Conservation (phyloP, 2,888 invertebrate genomes). For the Portevinia maculata region DNA sequence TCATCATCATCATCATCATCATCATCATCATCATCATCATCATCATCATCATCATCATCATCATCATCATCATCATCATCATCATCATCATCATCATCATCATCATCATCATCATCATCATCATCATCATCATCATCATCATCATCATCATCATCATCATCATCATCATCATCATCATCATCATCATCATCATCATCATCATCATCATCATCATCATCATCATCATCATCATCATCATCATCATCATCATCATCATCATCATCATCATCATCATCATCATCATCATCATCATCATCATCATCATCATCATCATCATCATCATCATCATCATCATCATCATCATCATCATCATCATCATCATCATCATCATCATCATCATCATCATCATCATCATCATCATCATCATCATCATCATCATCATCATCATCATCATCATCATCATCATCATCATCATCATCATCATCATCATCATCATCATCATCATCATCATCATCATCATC, state of each 20-base stretch:
- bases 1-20: constrained; percentile 9
- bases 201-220: constrained; percentile 9
- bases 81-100: constrained; percentile 9
- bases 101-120: constrained; percentile 7
- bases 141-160: constrained; percentile 9
- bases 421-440: constrained; percentile 17
- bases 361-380: constrained; percentile 17
- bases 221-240: constrained; percentile 8
- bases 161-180: constrained; percentile 7
- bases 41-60: constrained; percentile 5
- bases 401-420: constrained; percentile 17
- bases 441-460: constrained; percentile 15
- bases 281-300: constrained; percentile 7
- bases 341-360: constrained; percentile 17
- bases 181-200: constrained; percentile 9
- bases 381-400: constrained; percentile 13
- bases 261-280: constrained; percentile 2
- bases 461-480: constrained; percentile 18
- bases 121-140: constrained; percentile 9
- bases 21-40: constrained; percentile 7
- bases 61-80: constrained; percentile 9
- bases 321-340: constrained; percentile 15
- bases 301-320: constrained; percentile 9
- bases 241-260: not conserved
- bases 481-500: constrained; percentile 15